phyloP scores from a whole-genome alignment of 2,797 vertebrate genomes.

The Xenentodon cancila region DNA sequence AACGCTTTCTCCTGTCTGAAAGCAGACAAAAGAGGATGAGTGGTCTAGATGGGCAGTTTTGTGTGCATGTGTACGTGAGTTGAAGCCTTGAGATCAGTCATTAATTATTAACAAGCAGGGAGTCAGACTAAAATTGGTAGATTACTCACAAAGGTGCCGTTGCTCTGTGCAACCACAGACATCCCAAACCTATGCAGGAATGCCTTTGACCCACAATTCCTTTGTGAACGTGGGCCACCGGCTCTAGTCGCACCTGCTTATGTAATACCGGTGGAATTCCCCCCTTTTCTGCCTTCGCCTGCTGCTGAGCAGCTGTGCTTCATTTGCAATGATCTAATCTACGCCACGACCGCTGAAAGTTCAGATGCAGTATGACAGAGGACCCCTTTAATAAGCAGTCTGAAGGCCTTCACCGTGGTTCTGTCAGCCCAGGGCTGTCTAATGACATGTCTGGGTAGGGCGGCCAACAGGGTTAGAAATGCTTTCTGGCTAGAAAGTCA shows the following conservation, averaged over 20 bases:
- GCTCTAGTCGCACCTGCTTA: slow-evolving; percentile 54
- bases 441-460: slow-evolving; percentile 51
- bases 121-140: slow-evolving; percentile 1
- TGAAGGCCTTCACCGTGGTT: slow-evolving; percentile 28
- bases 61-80: neutral
- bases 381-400: slow-evolving; percentile 49
- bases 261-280: slow-evolving; percentile 57
- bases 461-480: slow-evolving; percentile 29
- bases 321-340: slow-evolving; percentile 53
- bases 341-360: slow-evolving; percentile 13
- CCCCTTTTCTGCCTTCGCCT: slow-evolving; percentile 14
- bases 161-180: slow-evolving; percentile 29
- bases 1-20: slow-evolving; percentile 35
- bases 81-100: slow-evolving; percentile 13
- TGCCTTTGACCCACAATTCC: slow-evolving; percentile 53
- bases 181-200: slow-evolving; percentile 58
- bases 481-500: slow-evolving; percentile 23
- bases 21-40: slow-evolving; percentile 46
- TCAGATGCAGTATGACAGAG: slow-evolving; percentile 44
- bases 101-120: slow-evolving; percentile 4
- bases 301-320: slow-evolving; percentile 33
- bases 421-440: slow-evolving; percentile 60
- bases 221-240: slow-evolving; percentile 38
- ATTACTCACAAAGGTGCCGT: slow-evolving; percentile 41
- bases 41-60: neutral